Conservation (phyloP, 2,888 invertebrate species). For the Nomada flava region DNA sequence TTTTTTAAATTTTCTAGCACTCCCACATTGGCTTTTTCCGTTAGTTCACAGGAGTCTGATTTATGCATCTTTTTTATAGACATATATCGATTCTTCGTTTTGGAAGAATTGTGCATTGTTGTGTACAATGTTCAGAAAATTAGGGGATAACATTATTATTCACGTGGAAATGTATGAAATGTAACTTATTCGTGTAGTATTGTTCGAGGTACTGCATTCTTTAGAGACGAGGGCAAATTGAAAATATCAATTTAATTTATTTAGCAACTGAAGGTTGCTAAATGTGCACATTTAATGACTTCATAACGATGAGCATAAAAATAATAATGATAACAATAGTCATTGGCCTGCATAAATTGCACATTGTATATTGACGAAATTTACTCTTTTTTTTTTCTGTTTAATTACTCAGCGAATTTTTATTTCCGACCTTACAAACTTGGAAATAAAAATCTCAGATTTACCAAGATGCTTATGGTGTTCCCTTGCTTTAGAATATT, state of each 20-base stretch:
- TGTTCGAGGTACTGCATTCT: not conserved
- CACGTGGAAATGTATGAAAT: not conserved
- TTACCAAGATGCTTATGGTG: slow-evolving; percentile 23
- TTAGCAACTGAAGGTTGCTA: not conserved
- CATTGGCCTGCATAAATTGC: no score
- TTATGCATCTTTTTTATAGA: slow-evolving; percentile 17
- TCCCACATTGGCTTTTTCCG: slow-evolving; percentile 17
- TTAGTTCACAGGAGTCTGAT: slow-evolving; percentile 37
- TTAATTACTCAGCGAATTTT: not conserved
- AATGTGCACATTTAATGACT: not conserved
- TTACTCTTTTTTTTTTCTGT: not conserved
- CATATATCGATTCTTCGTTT: slow-evolving; percentile 7
- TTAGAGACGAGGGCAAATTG: not conserved
- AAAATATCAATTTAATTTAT: slow-evolving; percentile 6
- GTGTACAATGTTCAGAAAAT: slow-evolving; percentile 5
- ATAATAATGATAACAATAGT: no score
- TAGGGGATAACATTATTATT: slow-evolving; percentile 7
- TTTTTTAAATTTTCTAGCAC: slow-evolving; percentile 13
- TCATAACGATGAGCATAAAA: no score
- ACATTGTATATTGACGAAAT: not conserved
- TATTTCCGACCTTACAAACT: slow-evolving; percentile 2
- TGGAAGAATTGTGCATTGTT: slow-evolving; percentile 1
- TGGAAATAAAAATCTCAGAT: slow-evolving; percentile 8
- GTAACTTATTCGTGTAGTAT: not conserved
- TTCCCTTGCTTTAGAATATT: slow-evolving; percentile 19